Evolutionary conservation across 2,888 invertebrate genomes (phyloP).

Genomic region (Troilus luridus): DNA sequence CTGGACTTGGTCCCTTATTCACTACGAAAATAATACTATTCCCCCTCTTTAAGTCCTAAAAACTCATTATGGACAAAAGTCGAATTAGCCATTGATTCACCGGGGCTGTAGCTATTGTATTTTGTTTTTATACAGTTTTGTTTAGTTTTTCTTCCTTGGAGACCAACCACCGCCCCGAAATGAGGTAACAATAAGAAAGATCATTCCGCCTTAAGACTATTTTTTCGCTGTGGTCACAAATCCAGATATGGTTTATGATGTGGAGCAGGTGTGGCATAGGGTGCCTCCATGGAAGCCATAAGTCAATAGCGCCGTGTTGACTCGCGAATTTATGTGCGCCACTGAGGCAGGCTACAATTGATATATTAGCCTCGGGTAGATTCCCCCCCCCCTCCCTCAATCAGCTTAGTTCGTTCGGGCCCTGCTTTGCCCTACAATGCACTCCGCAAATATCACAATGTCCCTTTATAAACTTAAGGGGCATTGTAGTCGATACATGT

Average conservation of each 20-base stretch:
- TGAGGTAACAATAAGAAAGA: not conserved
- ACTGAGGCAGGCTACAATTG: slow-evolving; percentile 6
- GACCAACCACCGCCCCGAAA: not conserved
- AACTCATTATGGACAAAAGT: too few relatives aligned
- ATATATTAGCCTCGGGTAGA: not conserved
- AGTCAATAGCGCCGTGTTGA: slow-evolving; percentile 47
- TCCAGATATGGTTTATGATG: slow-evolving; percentile 42
- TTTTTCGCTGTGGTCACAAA: slow-evolving; percentile 18
- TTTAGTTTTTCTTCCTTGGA: not conserved
- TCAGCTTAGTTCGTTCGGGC: not conserved
- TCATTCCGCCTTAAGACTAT: not conserved
- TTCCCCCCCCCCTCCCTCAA: not conserved
- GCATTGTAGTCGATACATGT: too few relatives aligned
- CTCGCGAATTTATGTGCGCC: not conserved
- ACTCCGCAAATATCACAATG: not conserved
- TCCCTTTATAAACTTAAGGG: not conserved
- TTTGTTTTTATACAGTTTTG: too few relatives aligned
- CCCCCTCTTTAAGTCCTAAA: too few relatives aligned
- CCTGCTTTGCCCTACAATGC: not conserved
- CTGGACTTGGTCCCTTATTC: too few relatives aligned
- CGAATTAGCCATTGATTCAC: too few relatives aligned
- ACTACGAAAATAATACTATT: too few relatives aligned
- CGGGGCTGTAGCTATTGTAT: too few relatives aligned
- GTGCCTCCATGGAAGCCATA: slow-evolving; percentile 20
- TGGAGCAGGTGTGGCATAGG: not conserved